These are phyloP conservation scores for Halcyon leucocephala DNA, from an alignment of 2,797 vertebrate genomes.

Conservation along the genomic window DNA sequence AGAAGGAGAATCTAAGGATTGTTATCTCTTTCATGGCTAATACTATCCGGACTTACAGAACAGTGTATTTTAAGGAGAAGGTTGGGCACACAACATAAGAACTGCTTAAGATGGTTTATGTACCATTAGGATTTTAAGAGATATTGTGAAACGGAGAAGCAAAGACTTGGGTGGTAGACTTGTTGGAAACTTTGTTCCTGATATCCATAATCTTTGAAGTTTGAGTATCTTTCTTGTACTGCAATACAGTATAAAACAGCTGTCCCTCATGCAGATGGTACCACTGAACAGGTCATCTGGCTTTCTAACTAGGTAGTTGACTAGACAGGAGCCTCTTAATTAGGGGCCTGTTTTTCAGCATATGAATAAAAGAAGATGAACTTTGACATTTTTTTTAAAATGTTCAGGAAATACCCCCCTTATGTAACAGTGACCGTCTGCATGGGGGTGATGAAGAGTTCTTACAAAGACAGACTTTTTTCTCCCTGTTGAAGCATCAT, in stretches of 20 bases:
- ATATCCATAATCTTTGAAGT: neutral
- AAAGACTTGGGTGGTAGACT: neutral
- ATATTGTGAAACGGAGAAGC: neutral
- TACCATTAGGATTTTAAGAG: neutral
- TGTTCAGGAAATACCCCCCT: neutral
- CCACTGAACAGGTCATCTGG: neutral
- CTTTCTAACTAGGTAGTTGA: neutral
- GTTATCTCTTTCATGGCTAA: neutral
- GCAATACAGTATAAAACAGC: neutral
- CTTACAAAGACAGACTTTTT: neutral
- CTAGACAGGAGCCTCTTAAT: neutral
- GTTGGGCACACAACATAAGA: neutral
- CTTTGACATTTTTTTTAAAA: neutral
- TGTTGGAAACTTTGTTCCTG: neutral
- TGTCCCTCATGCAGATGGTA: neutral
- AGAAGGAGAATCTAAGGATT: neutral
- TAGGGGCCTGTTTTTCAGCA: neutral
- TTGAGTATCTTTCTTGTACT: neutral
- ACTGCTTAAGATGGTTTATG: neutral
- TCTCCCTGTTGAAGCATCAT: neutral
- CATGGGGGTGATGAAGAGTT: neutral
- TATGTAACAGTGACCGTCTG: neutral
- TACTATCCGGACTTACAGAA: neutral
- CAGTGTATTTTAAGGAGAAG: neutral
- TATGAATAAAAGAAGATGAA: neutral